These are phyloP conservation scores for Timandra comae DNA, from an alignment of 2,888 invertebrate species.

Conservation along the genomic window DNA sequence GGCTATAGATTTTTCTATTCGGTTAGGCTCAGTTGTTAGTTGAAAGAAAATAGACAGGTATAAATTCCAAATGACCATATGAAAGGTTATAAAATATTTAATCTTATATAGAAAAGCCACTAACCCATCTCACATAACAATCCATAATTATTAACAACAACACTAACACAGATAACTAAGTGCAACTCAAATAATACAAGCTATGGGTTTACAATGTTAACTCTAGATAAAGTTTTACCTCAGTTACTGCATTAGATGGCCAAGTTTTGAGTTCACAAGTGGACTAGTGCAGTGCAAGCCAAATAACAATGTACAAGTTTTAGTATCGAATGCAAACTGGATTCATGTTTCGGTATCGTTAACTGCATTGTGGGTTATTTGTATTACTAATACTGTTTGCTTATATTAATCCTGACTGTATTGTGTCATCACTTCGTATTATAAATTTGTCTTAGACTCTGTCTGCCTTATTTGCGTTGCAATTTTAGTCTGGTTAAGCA, in stretches of 20 bases:
- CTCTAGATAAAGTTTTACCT: slow-evolving; percentile 11
- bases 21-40: no score
- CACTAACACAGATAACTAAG: slow-evolving; percentile 1
- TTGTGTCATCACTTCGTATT: no score
- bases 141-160: background rate
- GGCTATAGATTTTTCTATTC: no score
- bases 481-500: no score
- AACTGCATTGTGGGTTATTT: slow-evolving; percentile 17
- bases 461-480: no score
- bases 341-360: slow-evolving; percentile 10
- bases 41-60: no score
- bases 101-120: no score
- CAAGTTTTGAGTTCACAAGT: slow-evolving; percentile 21
- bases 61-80: no score
- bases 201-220: slow-evolving; percentile 5
- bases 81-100: no score
- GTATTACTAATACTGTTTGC: no score
- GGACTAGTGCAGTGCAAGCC: slow-evolving; percentile 18
- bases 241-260: slow-evolving; percentile 13
- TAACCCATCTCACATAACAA: background rate
- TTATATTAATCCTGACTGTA: no score
- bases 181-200: slow-evolving; percentile 3
- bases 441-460: no score
- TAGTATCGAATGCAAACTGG: slow-evolving; percentile 19
- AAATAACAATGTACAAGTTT: slow-evolving; percentile 20